Base-by-base conservation (phyloP, 2,113 vertebrate species). In the Stegastes partitus region DNA sequence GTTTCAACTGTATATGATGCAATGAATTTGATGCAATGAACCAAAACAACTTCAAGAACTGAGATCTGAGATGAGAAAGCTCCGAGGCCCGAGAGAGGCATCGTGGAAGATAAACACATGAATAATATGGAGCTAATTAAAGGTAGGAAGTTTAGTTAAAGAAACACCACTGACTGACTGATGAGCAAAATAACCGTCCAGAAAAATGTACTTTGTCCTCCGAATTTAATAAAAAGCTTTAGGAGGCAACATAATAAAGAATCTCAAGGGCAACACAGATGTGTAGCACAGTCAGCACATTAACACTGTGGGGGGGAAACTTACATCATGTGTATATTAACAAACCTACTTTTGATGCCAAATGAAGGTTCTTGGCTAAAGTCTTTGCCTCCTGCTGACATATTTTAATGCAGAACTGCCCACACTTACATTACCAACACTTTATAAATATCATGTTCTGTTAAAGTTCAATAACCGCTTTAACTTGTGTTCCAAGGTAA, bases 351-450 rank as follows among this genome's bases (percentile, higher is more conserved):
- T 74, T 18, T 37, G 16, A 47, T 50, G 56, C 37, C 37, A 34
- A 16, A 61, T 77, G 54, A 77, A 51, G 15, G 62, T 49, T 39
- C 49, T 51, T 68, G 49, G 61, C 25, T 62, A 4, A 62, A 73
- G 49, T 63, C 37, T 68, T 77, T 56, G 11, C 63, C 68, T 62
- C 56, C 11, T 18, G 55, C 61, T 3, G 0, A 22, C 34, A 77
- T 1, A 53, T 11, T 44, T 57, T 25, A 42, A 49, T 77, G 55
- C 1, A 2, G 28, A 56, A 31, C 23, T 51, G 31, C 50, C 63
- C 57, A 63, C 16, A 1, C 28, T 58, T 58, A 28, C 54, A 34
- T 25, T 39, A 34, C 2, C 11, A 12, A 44, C 53, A 45, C 19
- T 37, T 56, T 55, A 7, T 62, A 56, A 67, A 45, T 50, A 34